Evolutionary conservation across 1,140 invertebrate genomes (phyloP).

Genomic region (Euura saliciscinereae): DNA sequence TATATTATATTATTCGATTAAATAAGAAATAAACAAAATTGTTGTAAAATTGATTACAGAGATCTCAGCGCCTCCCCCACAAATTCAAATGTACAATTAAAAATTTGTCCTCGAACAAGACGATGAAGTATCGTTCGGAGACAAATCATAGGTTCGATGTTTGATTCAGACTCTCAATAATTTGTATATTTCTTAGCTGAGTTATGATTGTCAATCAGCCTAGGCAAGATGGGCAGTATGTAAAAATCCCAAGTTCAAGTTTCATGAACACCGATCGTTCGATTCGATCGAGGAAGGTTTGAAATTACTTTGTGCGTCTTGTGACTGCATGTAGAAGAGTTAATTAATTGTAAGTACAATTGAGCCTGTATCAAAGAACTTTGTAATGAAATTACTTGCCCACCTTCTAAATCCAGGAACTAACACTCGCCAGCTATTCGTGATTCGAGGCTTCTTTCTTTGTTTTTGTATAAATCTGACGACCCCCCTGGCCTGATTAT

Average conservation of each 20-base stretch:
- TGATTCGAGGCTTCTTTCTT: too few relatives aligned
- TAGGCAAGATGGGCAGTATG: conserved; percentile 38
- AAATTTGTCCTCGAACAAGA: conserved; percentile 36
- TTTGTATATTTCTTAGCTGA: conserved; percentile 28
- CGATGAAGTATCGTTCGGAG: conserved; percentile 27
- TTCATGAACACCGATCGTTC: too few relatives aligned
- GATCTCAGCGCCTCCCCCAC: conserved; percentile 39
- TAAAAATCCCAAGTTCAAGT: neutral
- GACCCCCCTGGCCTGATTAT: neutral
- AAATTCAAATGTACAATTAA: conserved; percentile 41
- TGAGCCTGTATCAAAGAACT: conserved; percentile 18
- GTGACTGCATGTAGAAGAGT: too few relatives aligned
- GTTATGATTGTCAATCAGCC: conserved; percentile 47
- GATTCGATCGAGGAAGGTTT: too few relatives aligned
- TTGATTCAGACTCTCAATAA: conserved; percentile 41
- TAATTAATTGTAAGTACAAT: too few relatives aligned
- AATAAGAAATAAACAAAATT: too few relatives aligned
- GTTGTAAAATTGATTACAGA: conserved; percentile 29
- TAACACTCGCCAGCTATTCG: conserved; percentile 37
- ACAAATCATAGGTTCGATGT: conserved; percentile 47
- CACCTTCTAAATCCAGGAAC: conserved; percentile 46
- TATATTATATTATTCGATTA: conserved; percentile 33
- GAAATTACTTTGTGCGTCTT: too few relatives aligned
- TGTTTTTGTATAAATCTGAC: conserved; percentile 17
- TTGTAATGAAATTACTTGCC: conserved; percentile 35